Percentiles rank a stretch among this genome's conserved stretches.
Evolutionary conservation across 1,140 invertebrate genomes (phyloP).

Genomic region (Achroia grisella): DNA sequence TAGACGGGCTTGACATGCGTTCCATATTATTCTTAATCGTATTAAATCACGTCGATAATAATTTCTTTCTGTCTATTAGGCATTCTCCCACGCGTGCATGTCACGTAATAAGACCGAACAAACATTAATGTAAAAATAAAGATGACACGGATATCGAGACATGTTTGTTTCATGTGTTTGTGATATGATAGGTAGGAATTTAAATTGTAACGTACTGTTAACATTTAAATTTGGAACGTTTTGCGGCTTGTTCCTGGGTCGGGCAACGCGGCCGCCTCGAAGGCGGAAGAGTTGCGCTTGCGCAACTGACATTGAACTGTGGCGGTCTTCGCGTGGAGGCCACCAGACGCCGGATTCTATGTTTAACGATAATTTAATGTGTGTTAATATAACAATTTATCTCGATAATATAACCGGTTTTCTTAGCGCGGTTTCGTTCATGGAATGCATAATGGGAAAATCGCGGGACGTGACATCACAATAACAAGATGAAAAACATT

Average conservation of each 20-base stretch:
- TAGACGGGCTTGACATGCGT: too few species aligned
- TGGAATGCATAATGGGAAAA: constrained; percentile 8
- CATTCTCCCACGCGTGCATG: neutral
- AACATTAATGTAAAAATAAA: too few species aligned
- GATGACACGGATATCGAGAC: too few species aligned
- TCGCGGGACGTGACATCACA: neutral
- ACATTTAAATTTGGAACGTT: constrained; percentile 36
- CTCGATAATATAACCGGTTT: constrained; percentile 4
- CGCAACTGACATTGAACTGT: constrained; percentile 69
- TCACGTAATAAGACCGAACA: neutral
- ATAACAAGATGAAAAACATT: constrained; percentile 7
- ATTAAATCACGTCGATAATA: constrained; percentile 7
- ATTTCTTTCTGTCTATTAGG: too few species aligned
- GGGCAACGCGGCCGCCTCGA: constrained; percentile 28
- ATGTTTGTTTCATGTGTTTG: too few species aligned
- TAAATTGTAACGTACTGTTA: constrained; percentile 25
- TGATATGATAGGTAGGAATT: constrained; percentile 1
- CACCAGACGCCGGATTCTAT: constrained; percentile 48
- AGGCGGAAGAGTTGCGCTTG: constrained; percentile 65
- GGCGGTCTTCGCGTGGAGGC: constrained; percentile 43
- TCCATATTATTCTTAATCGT: neutral
- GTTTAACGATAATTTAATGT: constrained; percentile 26
- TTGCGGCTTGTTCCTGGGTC: constrained; percentile 38
- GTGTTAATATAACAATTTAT: constrained; percentile 8
- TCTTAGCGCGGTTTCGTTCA: constrained; percentile 11